phyloP scores from a whole-genome alignment of 2,888 invertebrate genomes.

The Zeuzera pyrina region DNA sequence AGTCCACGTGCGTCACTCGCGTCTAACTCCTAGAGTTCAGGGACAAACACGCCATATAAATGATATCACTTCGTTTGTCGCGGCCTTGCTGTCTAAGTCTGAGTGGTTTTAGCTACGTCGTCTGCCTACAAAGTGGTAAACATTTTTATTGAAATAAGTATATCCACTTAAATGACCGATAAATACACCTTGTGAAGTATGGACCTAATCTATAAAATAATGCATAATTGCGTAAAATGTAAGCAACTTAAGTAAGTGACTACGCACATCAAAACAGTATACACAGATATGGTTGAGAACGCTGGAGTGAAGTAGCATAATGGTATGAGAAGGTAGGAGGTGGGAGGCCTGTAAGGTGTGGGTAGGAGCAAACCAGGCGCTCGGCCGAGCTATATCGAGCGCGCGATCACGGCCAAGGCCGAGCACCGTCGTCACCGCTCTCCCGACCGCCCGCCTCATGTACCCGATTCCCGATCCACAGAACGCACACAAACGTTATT shows the following conservation, averaged over 20 bases:
- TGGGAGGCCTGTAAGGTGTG: constrained; percentile 20
- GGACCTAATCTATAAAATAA: too few species aligned
- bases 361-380: constrained; percentile 27
- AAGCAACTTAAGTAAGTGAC: too few species aligned
- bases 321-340: constrained; percentile 10
- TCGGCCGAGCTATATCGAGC: constrained; percentile 63
- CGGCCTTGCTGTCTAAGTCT: constrained; percentile 65
- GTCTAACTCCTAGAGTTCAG: constrained; percentile 50
- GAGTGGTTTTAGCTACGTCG: constrained; percentile 60
- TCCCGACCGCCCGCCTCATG: constrained; percentile 28
- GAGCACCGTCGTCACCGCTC: constrained; percentile 43
- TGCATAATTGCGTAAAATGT: too few species aligned
- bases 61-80: constrained; percentile 53
- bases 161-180: too few species aligned
- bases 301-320: constrained; percentile 1
- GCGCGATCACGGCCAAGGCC: constrained; percentile 71
- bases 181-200: too few species aligned
- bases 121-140: constrained; percentile 56
- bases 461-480: constrained; percentile 15
- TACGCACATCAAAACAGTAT: too few species aligned
- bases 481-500: constrained; percentile 7
- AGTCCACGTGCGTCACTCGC: constrained; percentile 63
- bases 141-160: too few species aligned
- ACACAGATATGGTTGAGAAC: too few species aligned
- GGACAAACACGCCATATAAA: constrained; percentile 62